Evolutionary conservation across 1,140 invertebrate genomes (phyloP).

Genomic region (Campodea augens): DNA sequence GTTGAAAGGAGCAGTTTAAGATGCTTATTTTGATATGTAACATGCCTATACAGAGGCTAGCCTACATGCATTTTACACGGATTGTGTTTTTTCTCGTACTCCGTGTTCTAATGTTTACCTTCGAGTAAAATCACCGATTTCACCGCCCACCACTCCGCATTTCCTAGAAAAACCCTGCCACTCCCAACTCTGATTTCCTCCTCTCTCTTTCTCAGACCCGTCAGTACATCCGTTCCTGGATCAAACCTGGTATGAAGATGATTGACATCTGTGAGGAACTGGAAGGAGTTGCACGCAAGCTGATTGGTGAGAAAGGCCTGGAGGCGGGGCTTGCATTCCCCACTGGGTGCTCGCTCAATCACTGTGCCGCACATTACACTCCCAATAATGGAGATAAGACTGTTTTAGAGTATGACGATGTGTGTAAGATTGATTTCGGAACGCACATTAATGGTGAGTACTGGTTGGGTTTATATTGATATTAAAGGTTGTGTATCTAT

Average conservation of each 20-base stretch:
- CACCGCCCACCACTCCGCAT: too few relatives aligned
- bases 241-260: slow-evolving; percentile 98
- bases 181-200: slow-evolving; percentile 5
- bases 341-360: slow-evolving; percentile 94
- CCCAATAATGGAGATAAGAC: slow-evolving; percentile 95
- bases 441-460: slow-evolving; percentile 83
- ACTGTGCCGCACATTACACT: slow-evolving; percentile 98
- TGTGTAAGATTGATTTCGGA: slow-evolving; percentile 99
- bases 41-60: not conserved
- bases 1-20: too few relatives aligned
- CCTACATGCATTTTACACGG: not conserved
- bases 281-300: slow-evolving; percentile 69
- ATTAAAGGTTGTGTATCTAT: too few relatives aligned
- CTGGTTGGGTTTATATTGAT: too few relatives aligned
- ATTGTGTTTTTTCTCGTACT: not conserved
- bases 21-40: not conserved
- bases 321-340: slow-evolving; percentile 96
- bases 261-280: slow-evolving; percentile 96
- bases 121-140: not conserved
- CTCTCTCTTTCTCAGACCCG: slow-evolving; percentile 43
- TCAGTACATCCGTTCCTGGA: slow-evolving; percentile 70
- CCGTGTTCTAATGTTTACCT: not conserved
- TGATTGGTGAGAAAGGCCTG: slow-evolving; percentile 89
- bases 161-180: too few relatives aligned
- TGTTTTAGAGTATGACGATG: slow-evolving; percentile 87